A percentile compares a stretch with the other conserved stretches of the same genome.
Evolutionary conservation across 2,888 invertebrate species (phyloP).

Genomic region (Eilema sororculum): DNA sequence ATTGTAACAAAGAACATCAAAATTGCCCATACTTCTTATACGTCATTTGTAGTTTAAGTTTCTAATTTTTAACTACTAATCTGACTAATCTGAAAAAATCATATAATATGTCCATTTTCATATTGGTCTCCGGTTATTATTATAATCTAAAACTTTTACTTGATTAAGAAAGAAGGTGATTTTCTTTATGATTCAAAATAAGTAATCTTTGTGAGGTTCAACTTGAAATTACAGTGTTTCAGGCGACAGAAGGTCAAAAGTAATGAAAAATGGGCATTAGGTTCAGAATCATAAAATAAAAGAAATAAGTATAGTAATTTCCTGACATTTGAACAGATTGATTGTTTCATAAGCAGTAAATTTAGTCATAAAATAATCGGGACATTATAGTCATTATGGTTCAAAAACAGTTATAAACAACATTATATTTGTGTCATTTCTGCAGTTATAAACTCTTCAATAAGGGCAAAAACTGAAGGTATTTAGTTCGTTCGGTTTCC

Average conservation of each 20-base stretch:
- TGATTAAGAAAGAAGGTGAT: background rate
- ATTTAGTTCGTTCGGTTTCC: no score
- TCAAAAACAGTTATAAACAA: background rate
- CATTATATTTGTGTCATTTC: background rate
- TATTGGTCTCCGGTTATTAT: background rate
- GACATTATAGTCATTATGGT: background rate
- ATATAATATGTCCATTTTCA: background rate
- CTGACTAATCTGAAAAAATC: no score
- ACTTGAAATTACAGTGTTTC: constrained; percentile 2
- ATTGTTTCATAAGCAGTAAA: background rate
- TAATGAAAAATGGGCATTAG: constrained; percentile 4
- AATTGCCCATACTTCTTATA: no score
- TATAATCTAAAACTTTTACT: no score
- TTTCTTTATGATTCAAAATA: background rate
- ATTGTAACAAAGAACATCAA: no score
- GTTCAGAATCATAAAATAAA: constrained; percentile 11
- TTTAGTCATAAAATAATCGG: constrained; percentile 5
- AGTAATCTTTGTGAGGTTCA: background rate
- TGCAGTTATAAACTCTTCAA: no score
- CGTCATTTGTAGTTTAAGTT: no score
- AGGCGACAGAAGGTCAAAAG: background rate
- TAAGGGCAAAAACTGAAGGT: no score
- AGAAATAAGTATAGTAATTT: constrained; percentile 15
- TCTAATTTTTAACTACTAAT: no score
- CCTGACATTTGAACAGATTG: constrained; percentile 9